Evolutionary conservation across 2,888 invertebrate species (phyloP), one percentile per base, ranked within the genome.

Genomic region (Creontiades dilutus): DNA sequence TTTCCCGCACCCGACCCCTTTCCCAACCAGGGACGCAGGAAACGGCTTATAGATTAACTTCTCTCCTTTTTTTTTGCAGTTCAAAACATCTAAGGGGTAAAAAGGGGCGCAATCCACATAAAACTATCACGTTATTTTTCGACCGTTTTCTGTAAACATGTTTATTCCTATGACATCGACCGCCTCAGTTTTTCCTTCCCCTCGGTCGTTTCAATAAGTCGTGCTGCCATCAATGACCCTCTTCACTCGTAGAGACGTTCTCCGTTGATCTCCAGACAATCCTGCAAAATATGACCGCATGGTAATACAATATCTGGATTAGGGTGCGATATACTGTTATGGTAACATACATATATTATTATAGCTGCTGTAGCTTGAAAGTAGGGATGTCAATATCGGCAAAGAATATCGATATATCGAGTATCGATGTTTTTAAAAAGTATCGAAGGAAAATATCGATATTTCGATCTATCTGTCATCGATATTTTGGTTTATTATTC

Each of bases 1-100:
- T 68, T 23, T 48, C 23, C 16, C 11, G n/a, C 0, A n/a, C 19
- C 1, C 75, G 14, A 14, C 28, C 80, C n/a, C 46, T 3, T n/a
- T 16, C 37, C 2, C 37, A 11, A 7, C 28, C 81, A 46, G n/a
- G 47, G 27, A 76, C 86, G 75, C 86, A 75, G 75, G 76, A 76
- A 86, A 86, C 68, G 86, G 86, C 86, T 75, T 86, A 86, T 86
- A 86, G 86, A 86, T 86, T 86, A 86, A 86, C 86, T 86, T 75
- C n/a, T n/a, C n/a, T n/a, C n/a, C n/a, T n/a, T n/a, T 16, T 37
- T 86, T 68, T 76, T 28, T 27, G 75, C 19, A 46, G 37, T 46
- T 16, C 16, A 47, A 37, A 46, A 37, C 78, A 37, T 78, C 46
- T 14, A 27, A n/a, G 7, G 46, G 78, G 19, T 27, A 19, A 16